Conservation (phyloP, 2,113 vertebrate species). For the Sisor rabdophorus region DNA sequence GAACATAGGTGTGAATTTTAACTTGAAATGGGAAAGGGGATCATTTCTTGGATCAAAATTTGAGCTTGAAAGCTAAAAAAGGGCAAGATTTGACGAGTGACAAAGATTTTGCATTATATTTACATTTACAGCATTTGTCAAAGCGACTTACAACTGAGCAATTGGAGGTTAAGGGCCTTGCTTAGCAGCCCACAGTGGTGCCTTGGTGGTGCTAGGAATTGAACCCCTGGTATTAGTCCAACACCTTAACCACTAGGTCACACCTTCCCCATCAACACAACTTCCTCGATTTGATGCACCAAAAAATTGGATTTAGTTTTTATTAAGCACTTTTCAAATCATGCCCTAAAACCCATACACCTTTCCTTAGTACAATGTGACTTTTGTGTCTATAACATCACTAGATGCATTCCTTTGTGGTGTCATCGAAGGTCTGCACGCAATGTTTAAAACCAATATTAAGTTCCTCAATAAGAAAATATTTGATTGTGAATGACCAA, state of each 20-base stretch:
- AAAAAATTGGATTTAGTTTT: neutral
- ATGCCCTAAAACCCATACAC: neutral
- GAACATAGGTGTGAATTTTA: neutral
- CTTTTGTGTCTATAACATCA: constrained; percentile 62
- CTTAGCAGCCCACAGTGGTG: too few relatives aligned
- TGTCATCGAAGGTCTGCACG: constrained; percentile 67
- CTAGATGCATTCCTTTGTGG: constrained; percentile 68
- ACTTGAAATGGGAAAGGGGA: neutral
- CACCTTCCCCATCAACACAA: too few relatives aligned
- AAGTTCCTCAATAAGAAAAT: constrained; percentile 39
- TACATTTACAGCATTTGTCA: too few relatives aligned
- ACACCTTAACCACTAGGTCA: too few relatives aligned
- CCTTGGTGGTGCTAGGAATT: too few relatives aligned
- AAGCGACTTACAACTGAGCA: too few relatives aligned
- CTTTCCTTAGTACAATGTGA: constrained; percentile 43
- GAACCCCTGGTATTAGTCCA: too few relatives aligned
- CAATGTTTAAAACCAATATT: constrained; percentile 51
- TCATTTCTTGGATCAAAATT: constrained; percentile 11
- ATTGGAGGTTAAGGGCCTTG: too few relatives aligned
- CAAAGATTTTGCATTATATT: too few relatives aligned
- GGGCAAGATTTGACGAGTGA: constrained; percentile 20
- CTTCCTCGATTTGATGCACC: neutral
- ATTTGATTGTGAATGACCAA: constrained; percentile 13
- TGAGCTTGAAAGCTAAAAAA: constrained; percentile 42
- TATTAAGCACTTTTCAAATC: neutral